Evolutionary conservation across 2,888 invertebrate species (phyloP).

Genomic region (Prosapia bicincta): DNA sequence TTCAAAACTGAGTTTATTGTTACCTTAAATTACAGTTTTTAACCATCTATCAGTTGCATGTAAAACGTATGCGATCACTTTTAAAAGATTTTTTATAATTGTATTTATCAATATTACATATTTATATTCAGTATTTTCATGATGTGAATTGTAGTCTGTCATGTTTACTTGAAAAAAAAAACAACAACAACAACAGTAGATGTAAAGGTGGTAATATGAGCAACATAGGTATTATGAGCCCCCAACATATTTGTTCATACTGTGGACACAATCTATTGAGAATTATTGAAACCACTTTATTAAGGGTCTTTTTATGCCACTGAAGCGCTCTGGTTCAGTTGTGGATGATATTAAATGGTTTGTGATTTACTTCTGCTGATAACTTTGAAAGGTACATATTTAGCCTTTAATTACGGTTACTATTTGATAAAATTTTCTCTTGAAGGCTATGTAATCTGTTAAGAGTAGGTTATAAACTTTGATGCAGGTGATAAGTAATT

Average conservation of each 20-base stretch:
- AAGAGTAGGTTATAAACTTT: slow-evolving; percentile 15
- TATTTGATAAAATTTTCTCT: slow-evolving; percentile 3
- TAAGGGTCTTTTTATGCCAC: slow-evolving; percentile 10
- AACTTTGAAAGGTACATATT: slow-evolving; percentile 12
- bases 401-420: slow-evolving; percentile 14
- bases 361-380: not conserved
- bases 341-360: not conserved
- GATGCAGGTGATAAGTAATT: slow-evolving; percentile 10
- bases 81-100: no score
- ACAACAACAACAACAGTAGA: no score
- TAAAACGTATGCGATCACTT: no score
- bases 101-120: no score
- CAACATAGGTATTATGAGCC: slow-evolving; percentile 7
- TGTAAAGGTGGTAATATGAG: not conserved
- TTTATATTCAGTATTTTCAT: no score
- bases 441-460: slow-evolving; percentile 7
- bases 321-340: slow-evolving; percentile 4
- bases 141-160: no score
- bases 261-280: not conserved
- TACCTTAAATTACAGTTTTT: no score
- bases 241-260: slow-evolving; percentile 6
- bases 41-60: no score
- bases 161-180: no score
- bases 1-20: no score
- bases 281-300: slow-evolving; percentile 8